phyloP scores from a whole-genome alignment of 1,140 invertebrate genomes.

The Ceratitis capitata region DNA sequence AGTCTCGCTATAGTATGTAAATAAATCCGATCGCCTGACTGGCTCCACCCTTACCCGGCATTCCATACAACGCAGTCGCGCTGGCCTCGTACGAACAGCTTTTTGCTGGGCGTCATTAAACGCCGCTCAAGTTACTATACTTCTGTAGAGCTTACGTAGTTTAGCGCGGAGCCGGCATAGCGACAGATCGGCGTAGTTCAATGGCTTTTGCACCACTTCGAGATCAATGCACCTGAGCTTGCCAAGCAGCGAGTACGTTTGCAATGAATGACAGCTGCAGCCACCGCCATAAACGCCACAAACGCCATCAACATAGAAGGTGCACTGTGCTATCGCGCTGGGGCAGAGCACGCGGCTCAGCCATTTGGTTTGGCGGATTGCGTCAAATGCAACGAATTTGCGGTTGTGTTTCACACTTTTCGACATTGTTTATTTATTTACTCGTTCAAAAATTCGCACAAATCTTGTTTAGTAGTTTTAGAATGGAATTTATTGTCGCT shows the following conservation, averaged over 20 bases:
- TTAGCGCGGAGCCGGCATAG: neutral
- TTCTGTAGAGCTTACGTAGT: neutral
- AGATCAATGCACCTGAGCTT: constrained; percentile 62
- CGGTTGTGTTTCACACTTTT: neutral
- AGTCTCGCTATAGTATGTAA: neutral
- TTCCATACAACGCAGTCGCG: neutral
- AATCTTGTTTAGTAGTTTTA: neutral
- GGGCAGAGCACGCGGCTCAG: neutral
- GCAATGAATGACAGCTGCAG: neutral
- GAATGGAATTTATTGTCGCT: neutral
- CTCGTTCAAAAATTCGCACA: neutral
- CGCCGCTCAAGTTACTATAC: neutral
- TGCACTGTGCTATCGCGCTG: neutral
- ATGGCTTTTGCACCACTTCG: constrained; percentile 64
- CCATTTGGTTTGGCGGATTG: neutral
- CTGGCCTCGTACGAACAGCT: neutral
- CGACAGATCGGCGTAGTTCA: constrained; percentile 54
- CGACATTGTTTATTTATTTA: neutral
- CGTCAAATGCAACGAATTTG: neutral
- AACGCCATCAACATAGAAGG: neutral
- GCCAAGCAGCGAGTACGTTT: neutral
- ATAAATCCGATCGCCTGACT: neutral
- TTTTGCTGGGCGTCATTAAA: neutral
- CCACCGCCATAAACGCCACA: neutral
- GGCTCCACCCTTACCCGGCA: neutral